A percentile compares a stretch with the other conserved stretches of the same genome.
Conservation (phyloP, 2,888 invertebrate species). For the Spicauda simplicius region DNA sequence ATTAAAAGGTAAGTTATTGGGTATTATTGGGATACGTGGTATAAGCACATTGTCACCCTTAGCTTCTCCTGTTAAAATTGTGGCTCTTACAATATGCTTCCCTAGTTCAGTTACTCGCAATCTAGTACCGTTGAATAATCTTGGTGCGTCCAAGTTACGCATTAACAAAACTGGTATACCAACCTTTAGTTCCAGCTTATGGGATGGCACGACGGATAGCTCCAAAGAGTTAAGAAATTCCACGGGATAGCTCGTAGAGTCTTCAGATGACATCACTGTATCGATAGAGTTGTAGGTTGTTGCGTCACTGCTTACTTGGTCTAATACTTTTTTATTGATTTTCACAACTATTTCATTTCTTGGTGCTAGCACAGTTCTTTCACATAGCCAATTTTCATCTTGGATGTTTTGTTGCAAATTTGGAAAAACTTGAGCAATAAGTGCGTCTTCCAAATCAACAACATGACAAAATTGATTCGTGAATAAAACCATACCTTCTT, state of each 20-base stretch:
- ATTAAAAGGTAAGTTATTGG: too few species aligned
- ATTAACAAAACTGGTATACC: slow-evolving; percentile 44
- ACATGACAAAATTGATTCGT: slow-evolving; percentile 42
- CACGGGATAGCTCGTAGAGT: slow-evolving; percentile 43
- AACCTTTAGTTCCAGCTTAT: slow-evolving; percentile 43
- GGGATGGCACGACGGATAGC: slow-evolving; percentile 45
- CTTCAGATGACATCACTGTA: slow-evolving; percentile 42
- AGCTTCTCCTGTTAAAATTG: too few species aligned
- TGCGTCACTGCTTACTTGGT: slow-evolving; percentile 39
- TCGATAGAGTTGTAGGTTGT: slow-evolving; percentile 44
- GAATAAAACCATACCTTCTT: slow-evolving; percentile 44
- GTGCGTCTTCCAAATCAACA: slow-evolving; percentile 35
- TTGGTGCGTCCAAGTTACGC: slow-evolving; percentile 44
- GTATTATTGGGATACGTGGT: too few species aligned
- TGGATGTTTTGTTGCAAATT: slow-evolving; percentile 32
- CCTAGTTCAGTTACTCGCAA: too few species aligned
- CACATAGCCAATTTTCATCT: slow-evolving; percentile 30
- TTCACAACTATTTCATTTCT: slow-evolving; percentile 47
- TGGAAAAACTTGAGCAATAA: slow-evolving; percentile 36
- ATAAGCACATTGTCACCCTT: too few species aligned
- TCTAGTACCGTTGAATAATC: too few species aligned
- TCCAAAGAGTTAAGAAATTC: slow-evolving; percentile 49
- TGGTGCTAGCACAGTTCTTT: slow-evolving; percentile 40
- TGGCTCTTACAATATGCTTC: too few species aligned
- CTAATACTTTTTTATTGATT: slow-evolving; percentile 48